These are phyloP conservation scores for Pterocles burchelli DNA, from an alignment of 2,113 vertebrate genomes.

Conservation along the genomic window DNA sequence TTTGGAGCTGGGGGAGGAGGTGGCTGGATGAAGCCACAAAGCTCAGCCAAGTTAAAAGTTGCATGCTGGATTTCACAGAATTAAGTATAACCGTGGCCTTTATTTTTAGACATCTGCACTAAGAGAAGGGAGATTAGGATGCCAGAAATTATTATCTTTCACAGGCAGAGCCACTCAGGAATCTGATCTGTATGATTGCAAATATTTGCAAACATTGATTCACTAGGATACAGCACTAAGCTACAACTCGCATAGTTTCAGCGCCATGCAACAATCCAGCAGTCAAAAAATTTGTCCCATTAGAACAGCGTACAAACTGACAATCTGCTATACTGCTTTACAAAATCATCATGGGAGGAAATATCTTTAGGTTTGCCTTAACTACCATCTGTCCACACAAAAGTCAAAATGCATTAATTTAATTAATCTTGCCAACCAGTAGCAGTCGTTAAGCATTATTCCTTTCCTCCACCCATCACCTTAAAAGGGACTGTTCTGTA, in stretches of 20 bases:
- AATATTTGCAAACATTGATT: neutral
- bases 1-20: neutral
- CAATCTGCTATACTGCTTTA: neutral
- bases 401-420: neutral
- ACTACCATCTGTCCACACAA: neutral
- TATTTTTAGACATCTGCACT: slow-evolving; percentile 7
- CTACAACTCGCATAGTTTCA: neutral
- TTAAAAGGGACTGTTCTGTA: neutral
- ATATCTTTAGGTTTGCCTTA: neutral
- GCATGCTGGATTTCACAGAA: neutral
- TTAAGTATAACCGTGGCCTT: neutral
- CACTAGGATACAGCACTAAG: neutral
- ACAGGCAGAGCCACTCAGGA: neutral
- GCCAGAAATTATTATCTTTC: neutral
- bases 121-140: neutral
- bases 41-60: neutral
- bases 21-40: neutral
- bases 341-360: neutral
- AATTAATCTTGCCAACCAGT: neutral
- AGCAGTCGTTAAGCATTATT: neutral
- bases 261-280: neutral
- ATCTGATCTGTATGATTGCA: neutral
- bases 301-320: neutral
- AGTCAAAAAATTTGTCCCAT: neutral
- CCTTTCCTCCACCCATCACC: neutral